Evolutionary conservation across 2,888 invertebrate genomes (phyloP).

Genomic region (Keiferia lycopersicella): DNA sequence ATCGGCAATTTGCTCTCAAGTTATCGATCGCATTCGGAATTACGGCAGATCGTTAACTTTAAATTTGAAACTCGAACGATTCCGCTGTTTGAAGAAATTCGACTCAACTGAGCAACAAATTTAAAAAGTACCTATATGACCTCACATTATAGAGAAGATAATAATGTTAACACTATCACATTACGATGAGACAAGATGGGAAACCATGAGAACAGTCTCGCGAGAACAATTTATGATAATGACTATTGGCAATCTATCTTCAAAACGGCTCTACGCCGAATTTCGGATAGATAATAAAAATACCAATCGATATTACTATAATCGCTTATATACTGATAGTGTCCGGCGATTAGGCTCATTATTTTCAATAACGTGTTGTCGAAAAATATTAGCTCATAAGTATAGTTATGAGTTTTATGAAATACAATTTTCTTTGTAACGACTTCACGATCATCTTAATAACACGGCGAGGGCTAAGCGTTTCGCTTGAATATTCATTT

Average conservation of each 20-base stretch:
- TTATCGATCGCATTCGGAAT: constrained; percentile 52
- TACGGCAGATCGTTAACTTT: constrained; percentile 27
- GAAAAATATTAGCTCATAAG: constrained; percentile 77
- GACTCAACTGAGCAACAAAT: neutral
- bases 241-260: constrained; percentile 8
- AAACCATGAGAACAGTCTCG: neutral
- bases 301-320: constrained; percentile 45
- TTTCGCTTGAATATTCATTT: constrained; percentile 80
- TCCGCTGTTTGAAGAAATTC: neutral
- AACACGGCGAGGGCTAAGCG: constrained; percentile 71
- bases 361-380: constrained; percentile 73
- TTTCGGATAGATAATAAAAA: constrained; percentile 32
- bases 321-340: constrained; percentile 30
- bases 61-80: constrained; percentile 8
- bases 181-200: neutral
- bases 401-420: constrained; percentile 78
- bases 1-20: constrained; percentile 64
- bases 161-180: neutral
- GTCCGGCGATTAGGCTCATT: constrained; percentile 52
- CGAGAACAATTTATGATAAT: constrained; percentile 20
- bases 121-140: neutral
- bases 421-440: constrained; percentile 78
- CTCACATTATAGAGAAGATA: neutral
- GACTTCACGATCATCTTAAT: constrained; percentile 78
- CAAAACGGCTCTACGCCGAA: constrained; percentile 17